These are phyloP conservation scores for Oenanthe oenanthe DNA, from an alignment of 2,113 vertebrate genomes.

Conservation along the genomic window DNA sequence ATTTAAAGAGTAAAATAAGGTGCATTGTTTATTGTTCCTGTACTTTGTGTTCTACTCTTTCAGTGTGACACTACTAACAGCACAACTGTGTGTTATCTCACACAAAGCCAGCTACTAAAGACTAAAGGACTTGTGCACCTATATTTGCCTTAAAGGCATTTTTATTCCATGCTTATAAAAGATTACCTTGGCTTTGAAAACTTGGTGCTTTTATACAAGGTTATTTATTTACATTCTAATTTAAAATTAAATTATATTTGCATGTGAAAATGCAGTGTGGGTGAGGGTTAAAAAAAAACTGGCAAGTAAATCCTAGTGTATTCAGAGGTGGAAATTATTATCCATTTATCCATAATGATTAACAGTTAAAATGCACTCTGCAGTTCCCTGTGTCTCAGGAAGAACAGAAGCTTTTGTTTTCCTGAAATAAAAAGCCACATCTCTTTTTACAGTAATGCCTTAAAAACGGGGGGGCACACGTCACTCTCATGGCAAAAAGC, in stretches of 20 bases:
- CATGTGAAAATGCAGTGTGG: constrained; percentile 30
- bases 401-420: constrained; percentile 70
- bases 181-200: constrained; percentile 51
- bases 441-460: constrained; percentile 67
- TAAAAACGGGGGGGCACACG: neutral
- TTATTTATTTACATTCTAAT: constrained; percentile 52
- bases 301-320: constrained; percentile 21
- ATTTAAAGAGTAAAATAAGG: neutral
- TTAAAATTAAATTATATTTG: constrained; percentile 60
- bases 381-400: constrained; percentile 28
- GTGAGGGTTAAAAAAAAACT: constrained; percentile 24
- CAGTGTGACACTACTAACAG: neutral
- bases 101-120: neutral
- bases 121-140: neutral
- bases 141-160: constrained; percentile 27
- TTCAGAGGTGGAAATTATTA: constrained; percentile 60
- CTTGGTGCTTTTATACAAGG: constrained; percentile 9
- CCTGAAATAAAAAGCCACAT: constrained; percentile 61
- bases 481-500: constrained; percentile 36
- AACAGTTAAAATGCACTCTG: constrained; percentile 66
- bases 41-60: neutral
- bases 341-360: constrained; percentile 59
- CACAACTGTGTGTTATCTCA: neutral
- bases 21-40: neutral
- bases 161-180: constrained; percentile 46